Evolutionary conservation across 2,797 vertebrate species (phyloP), one percentile per base, ranked within the genome.

Genomic region (Harpagifer antarcticus): DNA sequence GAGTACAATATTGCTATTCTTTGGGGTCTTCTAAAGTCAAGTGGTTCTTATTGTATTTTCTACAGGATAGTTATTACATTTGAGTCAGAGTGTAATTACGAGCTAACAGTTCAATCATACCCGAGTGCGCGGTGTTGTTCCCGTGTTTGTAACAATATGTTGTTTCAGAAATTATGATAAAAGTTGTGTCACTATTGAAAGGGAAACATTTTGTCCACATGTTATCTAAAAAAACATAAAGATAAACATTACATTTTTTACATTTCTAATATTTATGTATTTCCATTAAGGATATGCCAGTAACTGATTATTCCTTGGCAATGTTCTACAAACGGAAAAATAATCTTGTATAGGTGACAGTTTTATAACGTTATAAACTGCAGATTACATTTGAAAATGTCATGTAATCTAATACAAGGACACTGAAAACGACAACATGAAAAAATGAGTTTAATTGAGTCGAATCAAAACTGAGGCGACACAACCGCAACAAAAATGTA

Each of bases 1-100:
- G 33, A 37, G 33, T 14, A 56, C 17, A 50, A 40, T 12, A 49
- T 19, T 42, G 58, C 9, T 59, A 9, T 62, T 78, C 53, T 52
- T 70, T 57, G 43, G 64, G 57, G 43, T 74, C 23, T 20, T 19
- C 43, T 45, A 33, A 53, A 72, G 54, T 48, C 49, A 69, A 52
- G 8, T 45, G 37, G 14, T 47, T 78, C 12, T 59, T 60, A 54
- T 58, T 71, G 57, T 76, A n/a, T 81, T 80, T 66, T 20, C 47
- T 72, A 1, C 27, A 33, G 33, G 33, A 67, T 48, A 45, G 58
- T 73, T 61, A 68, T 82, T 66, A 8, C 3, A 61, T 61, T 71
- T 61, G n/a, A 65, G 66, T 72, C 59, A 40, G 31, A 63, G 48
- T 59, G 49, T 74, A 81, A 80, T 67, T 64, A 74, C 54, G 45